phyloP scores from a whole-genome alignment of 2,113 vertebrate species.

The Platichthys stellatus region DNA sequence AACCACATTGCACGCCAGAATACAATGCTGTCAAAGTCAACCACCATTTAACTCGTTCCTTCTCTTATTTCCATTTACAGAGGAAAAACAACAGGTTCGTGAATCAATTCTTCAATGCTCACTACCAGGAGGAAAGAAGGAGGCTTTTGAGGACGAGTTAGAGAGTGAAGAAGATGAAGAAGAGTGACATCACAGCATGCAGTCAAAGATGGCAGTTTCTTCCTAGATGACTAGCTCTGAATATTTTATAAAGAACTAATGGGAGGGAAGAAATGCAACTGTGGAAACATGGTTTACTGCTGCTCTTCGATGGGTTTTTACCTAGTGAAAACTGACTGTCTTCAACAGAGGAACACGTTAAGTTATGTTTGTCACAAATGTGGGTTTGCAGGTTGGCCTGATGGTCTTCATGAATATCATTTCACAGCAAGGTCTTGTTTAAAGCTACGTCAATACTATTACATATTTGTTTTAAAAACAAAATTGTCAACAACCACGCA shows the following conservation, averaged over 20 bases:
- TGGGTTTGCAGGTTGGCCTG: neutral
- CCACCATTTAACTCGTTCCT: neutral
- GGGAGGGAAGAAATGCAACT: neutral
- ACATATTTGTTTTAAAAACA: too few relatives aligned
- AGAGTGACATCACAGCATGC: slow-evolving; percentile 33
- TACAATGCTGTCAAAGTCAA: neutral
- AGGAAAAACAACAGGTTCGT: slow-evolving; percentile 83
- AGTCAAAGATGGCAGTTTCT: neutral
- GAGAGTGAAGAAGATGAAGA: slow-evolving; percentile 68
- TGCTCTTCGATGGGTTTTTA: neutral
- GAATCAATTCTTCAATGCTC: slow-evolving; percentile 85
- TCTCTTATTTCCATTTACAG: slow-evolving; percentile 71
- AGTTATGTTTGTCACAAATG: neutral
- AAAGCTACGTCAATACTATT: neutral
- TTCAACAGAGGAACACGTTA: neutral
- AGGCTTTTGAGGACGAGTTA: slow-evolving; percentile 71
- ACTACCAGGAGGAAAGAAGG: slow-evolving; percentile 59
- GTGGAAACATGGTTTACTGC: slow-evolving; percentile 1
- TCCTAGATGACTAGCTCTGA: neutral
- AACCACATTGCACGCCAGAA: neutral
- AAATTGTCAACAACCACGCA: too few relatives aligned
- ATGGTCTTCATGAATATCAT: neutral
- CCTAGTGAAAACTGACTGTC: neutral
- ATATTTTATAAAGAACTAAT: neutral
- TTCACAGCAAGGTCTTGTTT: neutral